Percentiles rank a stretch among this genome's conserved stretches.
phyloP scores from a whole-genome alignment of 2,888 invertebrate genomes.

The Calameuta pallipes region DNA sequence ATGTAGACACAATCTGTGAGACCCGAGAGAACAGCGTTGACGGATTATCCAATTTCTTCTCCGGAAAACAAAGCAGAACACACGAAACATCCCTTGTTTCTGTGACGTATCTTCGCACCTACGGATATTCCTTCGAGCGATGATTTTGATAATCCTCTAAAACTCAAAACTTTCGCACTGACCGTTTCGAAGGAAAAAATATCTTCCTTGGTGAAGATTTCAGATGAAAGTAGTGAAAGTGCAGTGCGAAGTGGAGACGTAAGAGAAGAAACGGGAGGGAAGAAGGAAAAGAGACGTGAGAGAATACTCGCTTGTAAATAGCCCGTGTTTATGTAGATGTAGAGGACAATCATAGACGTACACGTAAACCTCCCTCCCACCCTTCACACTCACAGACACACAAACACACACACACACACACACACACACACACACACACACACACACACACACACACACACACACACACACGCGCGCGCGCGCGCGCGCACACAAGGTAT shows the following conservation, averaged over 20 bases:
- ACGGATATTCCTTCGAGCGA: background rate
- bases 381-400: slow-evolving; percentile 2
- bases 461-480: slow-evolving; percentile 18
- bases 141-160: background rate
- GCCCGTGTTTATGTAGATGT: slow-evolving; percentile 43
- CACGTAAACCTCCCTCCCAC: background rate
- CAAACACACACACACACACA: slow-evolving; percentile 14
- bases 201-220: background rate
- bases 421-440: slow-evolving; percentile 13
- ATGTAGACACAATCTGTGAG: background rate
- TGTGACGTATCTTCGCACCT: background rate
- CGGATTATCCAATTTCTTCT: background rate
- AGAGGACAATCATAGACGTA: slow-evolving; percentile 26
- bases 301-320: slow-evolving; percentile 50
- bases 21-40: background rate
- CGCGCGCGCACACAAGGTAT: slow-evolving; percentile 6
- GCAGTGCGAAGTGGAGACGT: background rate
- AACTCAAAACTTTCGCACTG: too few species aligned
- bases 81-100: background rate
- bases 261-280: background rate
- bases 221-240: background rate
- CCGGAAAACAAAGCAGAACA: background rate
- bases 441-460: slow-evolving; percentile 13
- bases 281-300: slow-evolving; percentile 21
- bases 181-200: background rate